phyloP scores from a whole-genome alignment of 2,888 invertebrate genomes.

The Caenorhabditis sp. region DNA sequence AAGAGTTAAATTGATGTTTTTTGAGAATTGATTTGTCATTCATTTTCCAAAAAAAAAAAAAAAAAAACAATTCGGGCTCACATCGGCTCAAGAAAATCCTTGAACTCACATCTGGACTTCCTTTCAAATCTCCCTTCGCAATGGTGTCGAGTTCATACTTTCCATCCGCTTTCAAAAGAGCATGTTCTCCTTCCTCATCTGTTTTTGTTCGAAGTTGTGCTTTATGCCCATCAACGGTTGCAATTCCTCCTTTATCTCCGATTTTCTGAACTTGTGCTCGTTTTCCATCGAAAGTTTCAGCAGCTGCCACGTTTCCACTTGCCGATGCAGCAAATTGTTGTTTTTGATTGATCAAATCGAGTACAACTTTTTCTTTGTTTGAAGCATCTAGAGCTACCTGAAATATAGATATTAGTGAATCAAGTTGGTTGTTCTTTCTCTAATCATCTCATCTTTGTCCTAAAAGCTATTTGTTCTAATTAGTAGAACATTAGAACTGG shows the following conservation, averaged over 20 bases:
- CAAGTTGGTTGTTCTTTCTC: too few relatives aligned
- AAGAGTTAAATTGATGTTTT: too few relatives aligned
- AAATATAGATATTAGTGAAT: too few relatives aligned
- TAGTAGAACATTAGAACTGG: background rate
- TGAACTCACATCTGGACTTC: constrained; percentile 38
- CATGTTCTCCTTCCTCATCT: constrained; percentile 61
- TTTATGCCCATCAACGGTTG: constrained; percentile 68
- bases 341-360: constrained; percentile 62
- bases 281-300: constrained; percentile 67
- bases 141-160: constrained; percentile 68
- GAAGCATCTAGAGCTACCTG: constrained; percentile 67
- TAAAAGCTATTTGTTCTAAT: background rate
- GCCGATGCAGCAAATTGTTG: constrained; percentile 49
- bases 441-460: background rate
- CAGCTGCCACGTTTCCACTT: constrained; percentile 66
- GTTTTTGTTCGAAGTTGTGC: constrained; percentile 64
- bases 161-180: constrained; percentile 68
- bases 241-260: constrained; percentile 69
- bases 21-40: too few relatives aligned
- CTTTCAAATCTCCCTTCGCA: constrained; percentile 64
- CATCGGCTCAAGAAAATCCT: background rate
- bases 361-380: constrained; percentile 65
- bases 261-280: constrained; percentile 69
- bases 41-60: too few relatives aligned
- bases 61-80: too few relatives aligned